These are phyloP conservation scores for Belonocnema kinseyi DNA, from an alignment of 1,140 invertebrate genomes.

Conservation along the genomic window DNA sequence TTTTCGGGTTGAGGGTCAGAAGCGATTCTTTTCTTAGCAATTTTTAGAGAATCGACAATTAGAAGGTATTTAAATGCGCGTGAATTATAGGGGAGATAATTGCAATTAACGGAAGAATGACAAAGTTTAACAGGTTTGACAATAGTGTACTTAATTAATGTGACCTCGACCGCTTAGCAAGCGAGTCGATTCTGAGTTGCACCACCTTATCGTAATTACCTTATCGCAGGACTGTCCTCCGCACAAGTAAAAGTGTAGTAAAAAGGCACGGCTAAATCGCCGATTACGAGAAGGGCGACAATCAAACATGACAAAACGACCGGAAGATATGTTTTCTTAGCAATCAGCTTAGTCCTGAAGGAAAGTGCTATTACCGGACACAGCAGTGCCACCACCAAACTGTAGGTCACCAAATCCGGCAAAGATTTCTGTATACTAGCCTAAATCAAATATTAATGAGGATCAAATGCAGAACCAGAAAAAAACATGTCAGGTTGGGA, in stretches of 20 bases:
- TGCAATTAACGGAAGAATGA: slow-evolving; percentile 37
- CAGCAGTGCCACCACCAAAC: slow-evolving; percentile 66
- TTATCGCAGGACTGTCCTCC: slow-evolving; percentile 62
- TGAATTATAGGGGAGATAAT: slow-evolving; percentile 30
- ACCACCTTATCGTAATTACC: slow-evolving; percentile 52
- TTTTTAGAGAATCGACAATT: neutral
- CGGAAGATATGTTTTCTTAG: slow-evolving; percentile 72
- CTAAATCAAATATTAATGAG: slow-evolving; percentile 52
- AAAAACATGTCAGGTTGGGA: neutral
- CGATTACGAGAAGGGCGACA: slow-evolving; percentile 70
- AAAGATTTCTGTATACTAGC: slow-evolving; percentile 65
- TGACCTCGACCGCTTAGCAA: slow-evolving; percentile 34
- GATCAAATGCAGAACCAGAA: neutral
- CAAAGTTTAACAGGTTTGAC: neutral
- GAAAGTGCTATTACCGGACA: slow-evolving; percentile 75
- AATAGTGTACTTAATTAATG: slow-evolving; percentile 41
- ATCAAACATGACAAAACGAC: slow-evolving; percentile 75
- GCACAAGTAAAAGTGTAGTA: slow-evolving; percentile 72
- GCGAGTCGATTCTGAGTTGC: neutral
- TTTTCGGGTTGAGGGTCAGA: too few species aligned
- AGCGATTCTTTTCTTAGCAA: neutral
- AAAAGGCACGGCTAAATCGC: slow-evolving; percentile 77
- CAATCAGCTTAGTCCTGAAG: slow-evolving; percentile 72
- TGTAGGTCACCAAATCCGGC: slow-evolving; percentile 67
- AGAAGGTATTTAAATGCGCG: slow-evolving; percentile 1